Base-by-base conservation (phyloP, 2,888 invertebrate species). In the Platycheirus albimanus region DNA sequence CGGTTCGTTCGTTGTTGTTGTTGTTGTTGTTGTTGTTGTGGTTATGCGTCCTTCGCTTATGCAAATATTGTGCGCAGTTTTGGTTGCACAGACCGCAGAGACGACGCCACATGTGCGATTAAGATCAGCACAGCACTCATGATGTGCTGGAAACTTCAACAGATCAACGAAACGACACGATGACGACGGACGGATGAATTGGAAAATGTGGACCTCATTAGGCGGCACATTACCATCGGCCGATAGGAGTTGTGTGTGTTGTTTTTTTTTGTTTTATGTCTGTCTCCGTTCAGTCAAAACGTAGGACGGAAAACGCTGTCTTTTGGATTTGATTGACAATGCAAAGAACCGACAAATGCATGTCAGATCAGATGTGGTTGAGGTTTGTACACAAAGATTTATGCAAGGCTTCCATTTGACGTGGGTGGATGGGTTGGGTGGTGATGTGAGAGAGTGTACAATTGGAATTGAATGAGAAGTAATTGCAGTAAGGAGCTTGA, bases 151-250 rank as follows among this genome's bases (percentile, higher is more conserved):
- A 58, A 41, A 76, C 63, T 80, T 56, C 80, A 41, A 70, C 67
- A 58, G 45, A 72, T 20, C 49, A 15, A 38, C 38, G 8, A 20
- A 8, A 38, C 36, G 19, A 54, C 7, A n/a, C n/a, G 33, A 20
- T 15, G 45, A 61, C 45, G 49, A 19, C 69, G 64, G 67, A 83
- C 69, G 83, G 78, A 78, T 83, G 83, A 74, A 83, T 78, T 78
- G 74, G 54, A 78, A 61, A 83, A 74, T 83, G 78, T 83, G 78
- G 72, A 83, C 72, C 83, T 83, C 83, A 83, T 83, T 83, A 83
- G 83, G 78, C 69, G 78, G 72, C 56, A 66, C 69, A 83, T 69
- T 83, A 78, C 74, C 83, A 74, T 67, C 71, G 41, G 13, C 33
- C 76, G 76, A 81, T 81, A 66, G 66, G 30, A 61, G 47, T 58